These are phyloP conservation scores for Asarcornis scutulata DNA, from an alignment of 2,113 vertebrate genomes.

Conservation along the genomic window DNA sequence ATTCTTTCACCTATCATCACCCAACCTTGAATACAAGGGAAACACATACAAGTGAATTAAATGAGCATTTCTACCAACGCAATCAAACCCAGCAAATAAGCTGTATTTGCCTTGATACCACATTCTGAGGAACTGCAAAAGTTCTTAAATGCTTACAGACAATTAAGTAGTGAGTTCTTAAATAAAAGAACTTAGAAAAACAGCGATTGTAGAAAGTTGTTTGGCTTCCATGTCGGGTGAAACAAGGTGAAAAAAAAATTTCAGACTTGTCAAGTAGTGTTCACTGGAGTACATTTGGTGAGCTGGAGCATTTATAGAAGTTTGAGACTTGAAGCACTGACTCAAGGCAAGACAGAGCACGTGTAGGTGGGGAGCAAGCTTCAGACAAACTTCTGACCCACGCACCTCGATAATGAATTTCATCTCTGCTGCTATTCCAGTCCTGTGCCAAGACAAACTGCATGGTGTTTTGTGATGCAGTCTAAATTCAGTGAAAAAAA, in stretches of 20 bases:
- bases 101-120: constrained; percentile 13
- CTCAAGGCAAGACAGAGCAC: constrained; percentile 30
- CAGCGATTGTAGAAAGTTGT: not conserved
- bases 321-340: constrained; percentile 31
- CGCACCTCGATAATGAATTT: not conserved
- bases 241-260: not conserved
- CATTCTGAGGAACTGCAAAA: not conserved
- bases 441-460: not conserved
- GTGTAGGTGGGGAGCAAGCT: not conserved
- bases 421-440: not conserved
- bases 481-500: constrained; percentile 10
- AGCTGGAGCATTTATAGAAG: constrained; percentile 42
- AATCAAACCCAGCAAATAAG: not conserved
- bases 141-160: constrained; percentile 11
- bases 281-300: constrained; percentile 30
- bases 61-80: not conserved
- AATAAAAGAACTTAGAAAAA: constrained; percentile 1
- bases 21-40: not conserved
- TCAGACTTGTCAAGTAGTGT: not conserved
- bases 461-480: not conserved
- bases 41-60: not conserved
- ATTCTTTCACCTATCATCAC: not conserved
- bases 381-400: constrained; percentile 30
- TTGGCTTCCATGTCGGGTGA: not conserved
- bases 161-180: constrained; percentile 17